Base-by-base conservation (phyloP, 2,888 invertebrate species). In the Sarcophaga subvicina region DNA sequence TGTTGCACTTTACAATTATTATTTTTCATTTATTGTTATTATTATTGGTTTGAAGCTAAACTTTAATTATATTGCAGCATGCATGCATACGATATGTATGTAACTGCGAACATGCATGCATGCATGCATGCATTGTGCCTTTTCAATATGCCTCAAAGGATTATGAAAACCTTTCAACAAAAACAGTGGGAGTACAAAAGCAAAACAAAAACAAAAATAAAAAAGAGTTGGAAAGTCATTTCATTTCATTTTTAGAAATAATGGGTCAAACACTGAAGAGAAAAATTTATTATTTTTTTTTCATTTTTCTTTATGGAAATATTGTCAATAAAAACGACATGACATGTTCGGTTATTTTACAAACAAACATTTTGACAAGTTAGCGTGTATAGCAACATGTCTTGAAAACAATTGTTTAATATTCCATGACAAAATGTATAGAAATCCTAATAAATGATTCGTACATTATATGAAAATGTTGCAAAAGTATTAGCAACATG, bases 41-140 rank as follows among this genome's bases (percentile, higher is more conserved):
- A 20, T 8, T 45, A 49, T 82, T 73, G 67, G 22, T 79, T 79
- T 79, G 2, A 66, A 83, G 69, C 64, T 20, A 73, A 63, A 83
- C 47, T 83, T 80, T 83, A 83, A 86, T 86, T 86, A 80, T 77
- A 20, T 71, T 72, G 54, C 77, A 77, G 69, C 86, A 86, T 83
- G 86, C 83, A 86, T 59, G 77, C 64, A 67, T 59, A 12, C n/a
- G 14, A 14, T 54, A 10, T 17, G 14, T 54, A 10, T 17, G 14
- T 14, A 54, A 54, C 54, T 14, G 14, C 25, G 49, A 49, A n/a
- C 64, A 66, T 76, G 11, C 37, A 37, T 37, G 37, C 37, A 37
- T 67, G 17, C 37, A 66, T 27, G 2, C 14, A 49, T 12, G 0
- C 37, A 37, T 37, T 27, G 27, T 27, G 27, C 27, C 37, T 37